Base-by-base conservation (phyloP, 2,113 vertebrate species). In the Anseranas semipalmata region DNA sequence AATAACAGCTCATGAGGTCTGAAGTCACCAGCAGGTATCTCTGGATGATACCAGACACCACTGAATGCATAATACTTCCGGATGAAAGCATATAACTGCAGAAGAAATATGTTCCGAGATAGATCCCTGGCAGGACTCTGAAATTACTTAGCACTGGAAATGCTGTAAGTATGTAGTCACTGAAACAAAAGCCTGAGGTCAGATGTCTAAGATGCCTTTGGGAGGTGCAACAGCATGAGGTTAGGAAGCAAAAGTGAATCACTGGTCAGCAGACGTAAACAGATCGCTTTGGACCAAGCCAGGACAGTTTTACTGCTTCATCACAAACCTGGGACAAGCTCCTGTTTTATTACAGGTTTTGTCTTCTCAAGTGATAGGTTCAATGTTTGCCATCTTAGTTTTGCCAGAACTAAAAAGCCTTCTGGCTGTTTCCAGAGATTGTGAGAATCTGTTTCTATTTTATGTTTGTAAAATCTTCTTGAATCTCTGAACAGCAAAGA, bases 161-260 rank as follows among this genome's bases (percentile, higher is more conserved):
- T 1, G 58, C 39, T 89, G 76, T 72, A 91, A 93, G 84, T 58
- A 96, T 97, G 93, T 65, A 87, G 92, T 58, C 90, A 80, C 70
- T 91, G 96, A 97, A 97, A 95, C 77, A 96, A 96, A 95, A 97
- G 66, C 95, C 91, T 79, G 76, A 65, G 90, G 83, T 96, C 92
- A 89, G 86, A 95, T 95, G 75, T 80, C 65, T 86, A 81, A 90
- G 79, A 97, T 97, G 91, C 91, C 91, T 95, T 93, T 87, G 89
- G 87, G 72, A 96, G 85, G 85, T 87, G 56, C 87, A 95, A 93
- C 60, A 20, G 27, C 60, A 96, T 95, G 93, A 94, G 81, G 93
- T 94, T 95, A 95, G 82, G 89, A 95, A 95, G 88, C 53, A 93
- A 95, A 96, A 96, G 92, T 90, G 92, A 96, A 95, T 93, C 86